Percentiles rank a stretch among this genome's conserved stretches.
Evolutionary conservation across 2,797 vertebrate genomes (phyloP).

Genomic region (Crocodylus rhombifer): DNA sequence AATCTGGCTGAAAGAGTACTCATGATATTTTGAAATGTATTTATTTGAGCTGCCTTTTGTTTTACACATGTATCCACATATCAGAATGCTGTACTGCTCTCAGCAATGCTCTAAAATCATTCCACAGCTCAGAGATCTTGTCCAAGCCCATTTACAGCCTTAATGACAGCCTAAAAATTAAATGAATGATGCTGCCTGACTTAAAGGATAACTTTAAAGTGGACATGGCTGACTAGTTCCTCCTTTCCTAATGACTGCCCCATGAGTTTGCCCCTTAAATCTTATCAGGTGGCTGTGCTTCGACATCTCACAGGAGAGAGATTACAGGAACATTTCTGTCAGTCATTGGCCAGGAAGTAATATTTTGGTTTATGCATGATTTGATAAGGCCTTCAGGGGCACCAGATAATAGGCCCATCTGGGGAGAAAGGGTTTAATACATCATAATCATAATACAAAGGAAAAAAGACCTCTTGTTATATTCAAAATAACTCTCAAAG

Average conservation of each 20-base stretch:
- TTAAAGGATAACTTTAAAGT: constrained; percentile 64
- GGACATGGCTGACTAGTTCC: constrained; percentile 52
- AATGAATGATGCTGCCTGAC: constrained; percentile 72
- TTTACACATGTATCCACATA: background rate
- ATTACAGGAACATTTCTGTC: constrained; percentile 66
- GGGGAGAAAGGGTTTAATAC: constrained; percentile 18
- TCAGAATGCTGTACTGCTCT: background rate
- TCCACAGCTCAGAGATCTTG: rapidly evolving
- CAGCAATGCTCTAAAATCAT: background rate
- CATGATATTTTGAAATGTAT: background rate
- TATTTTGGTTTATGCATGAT: constrained; percentile 68
- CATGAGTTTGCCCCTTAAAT: constrained; percentile 70
- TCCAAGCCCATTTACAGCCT: constrained; percentile 61
- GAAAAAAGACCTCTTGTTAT: background rate
- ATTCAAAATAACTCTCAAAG: background rate
- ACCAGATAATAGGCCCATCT: constrained; percentile 55
- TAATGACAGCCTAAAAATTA: constrained; percentile 64
- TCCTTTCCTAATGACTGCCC: constrained; percentile 67
- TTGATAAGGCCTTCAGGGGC: background rate
- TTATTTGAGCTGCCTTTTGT: constrained; percentile 1
- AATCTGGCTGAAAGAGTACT: background rate
- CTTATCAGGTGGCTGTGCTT: constrained; percentile 53
- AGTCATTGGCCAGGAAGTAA: constrained; percentile 67
- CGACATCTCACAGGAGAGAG: constrained; percentile 53
- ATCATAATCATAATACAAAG: background rate